Base-by-base conservation (phyloP, 1,140 invertebrate genomes). In the Teleogryllus occipitalis region DNA sequence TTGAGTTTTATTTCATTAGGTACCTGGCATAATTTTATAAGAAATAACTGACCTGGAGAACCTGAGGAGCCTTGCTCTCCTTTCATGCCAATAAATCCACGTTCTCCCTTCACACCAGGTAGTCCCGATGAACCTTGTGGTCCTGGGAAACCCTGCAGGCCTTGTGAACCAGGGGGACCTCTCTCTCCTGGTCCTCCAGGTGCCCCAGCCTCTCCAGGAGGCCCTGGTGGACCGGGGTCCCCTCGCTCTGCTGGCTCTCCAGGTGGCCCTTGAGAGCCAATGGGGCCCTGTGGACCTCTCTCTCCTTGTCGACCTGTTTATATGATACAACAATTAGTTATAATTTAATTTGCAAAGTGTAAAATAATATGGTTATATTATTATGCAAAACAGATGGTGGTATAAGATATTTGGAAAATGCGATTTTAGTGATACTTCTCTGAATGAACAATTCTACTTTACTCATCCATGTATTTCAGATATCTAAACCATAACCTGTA, bases 181-280 rank as follows among this genome's bases (percentile, higher is more conserved):
- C 92, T 85, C 82, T 93, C 92, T 79, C 93, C 94, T 21, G 89
- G 89, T 8, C 87, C 88, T 22, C 93, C 93, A n/a, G 88, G 83
- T 21, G 92, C 89, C n/a, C 94, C 93, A 7, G 88, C 81, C 85
- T 95, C 93, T 81, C 94, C 92, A 77, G 91, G 87, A n/a, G 88
- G 85, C 12, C 94, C 94, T 22, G 92, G 90, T 75, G 89, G 86
- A 75, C 94, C 94, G 47, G 91, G 89, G 82, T 95, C 93, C 49
- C 94, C 94, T 83, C 91, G 87, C 84, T 93, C 92, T 0, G 90
- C 93, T 78, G 92, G 90, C 85, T 94, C 92, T 77, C 94, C 94
- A 15, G 92, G 91, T n/a, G 92, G 90, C 18, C 94, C 94, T 8
- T 87, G 83, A 10, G 90, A 89, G 49, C 94, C 94, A 47, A 92